Percentiles rank a stretch among this genome's conserved stretches.
These are phyloP conservation scores for Pollachius pollachius DNA, from an alignment of 2,113 vertebrate genomes.

Conservation along the genomic window DNA sequence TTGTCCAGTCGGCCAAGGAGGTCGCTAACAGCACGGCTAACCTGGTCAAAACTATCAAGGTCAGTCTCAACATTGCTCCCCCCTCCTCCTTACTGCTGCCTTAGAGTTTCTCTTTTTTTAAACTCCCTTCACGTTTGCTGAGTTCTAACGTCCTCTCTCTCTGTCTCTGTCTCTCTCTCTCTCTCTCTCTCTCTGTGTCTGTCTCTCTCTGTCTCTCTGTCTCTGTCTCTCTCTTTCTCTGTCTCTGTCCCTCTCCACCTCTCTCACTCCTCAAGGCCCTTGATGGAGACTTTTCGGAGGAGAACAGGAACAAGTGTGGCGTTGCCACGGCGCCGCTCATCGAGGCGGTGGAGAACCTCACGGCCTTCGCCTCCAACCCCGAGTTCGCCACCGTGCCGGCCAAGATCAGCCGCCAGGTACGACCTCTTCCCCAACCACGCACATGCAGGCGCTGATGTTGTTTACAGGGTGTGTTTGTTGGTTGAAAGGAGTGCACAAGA, in stretches of 20 bases:
- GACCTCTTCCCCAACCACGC: neutral
- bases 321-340: constrained; percentile 88
- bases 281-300: constrained; percentile 97
- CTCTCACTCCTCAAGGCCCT: constrained; percentile 76
- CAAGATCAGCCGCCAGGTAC: constrained; percentile 92
- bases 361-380: constrained; percentile 92
- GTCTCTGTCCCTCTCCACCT: neutral
- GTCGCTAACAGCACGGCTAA: constrained; percentile 98
- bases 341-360: constrained; percentile 95
- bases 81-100: neutral
- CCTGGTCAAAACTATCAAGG: constrained; percentile 98
- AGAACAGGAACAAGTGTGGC: constrained; percentile 90
- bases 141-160: too few relatives aligned
- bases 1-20: constrained; percentile 98
- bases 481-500: too few relatives aligned
- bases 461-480: too few relatives aligned
- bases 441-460: neutral
- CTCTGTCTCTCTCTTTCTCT: too few relatives aligned
- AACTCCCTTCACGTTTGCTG: neutral
- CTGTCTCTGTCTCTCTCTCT: too few relatives aligned
- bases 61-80: constrained; percentile 43
- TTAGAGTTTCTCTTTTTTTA: neutral
- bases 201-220: too few relatives aligned
- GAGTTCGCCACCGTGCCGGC: constrained; percentile 96
- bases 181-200: too few relatives aligned